Evolutionary conservation across 2,113 vertebrate genomes (phyloP).

Genomic region (Indicator maculatus): DNA sequence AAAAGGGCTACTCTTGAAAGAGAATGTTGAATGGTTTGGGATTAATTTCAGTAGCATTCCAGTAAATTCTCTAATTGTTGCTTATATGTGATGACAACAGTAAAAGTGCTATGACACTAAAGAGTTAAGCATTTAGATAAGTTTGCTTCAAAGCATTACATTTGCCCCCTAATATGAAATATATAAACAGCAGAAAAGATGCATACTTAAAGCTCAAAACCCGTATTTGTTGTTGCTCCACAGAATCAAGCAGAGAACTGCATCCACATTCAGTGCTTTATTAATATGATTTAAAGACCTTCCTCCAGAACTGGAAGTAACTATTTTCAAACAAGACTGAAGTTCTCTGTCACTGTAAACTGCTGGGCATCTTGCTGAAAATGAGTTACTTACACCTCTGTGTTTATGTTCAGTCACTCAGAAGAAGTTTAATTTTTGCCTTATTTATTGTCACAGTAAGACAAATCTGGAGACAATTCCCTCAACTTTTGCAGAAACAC

Average conservation of each 20-base stretch:
- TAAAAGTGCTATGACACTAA: background rate
- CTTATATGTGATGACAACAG: background rate
- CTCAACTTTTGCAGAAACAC: background rate
- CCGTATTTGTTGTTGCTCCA: background rate
- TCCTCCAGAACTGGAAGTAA: background rate
- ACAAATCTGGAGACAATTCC: background rate
- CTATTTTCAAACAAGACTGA: background rate
- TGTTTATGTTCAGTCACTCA: background rate
- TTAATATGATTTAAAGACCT: background rate
- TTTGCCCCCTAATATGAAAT: background rate
- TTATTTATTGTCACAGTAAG: background rate
- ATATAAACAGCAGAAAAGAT: background rate
- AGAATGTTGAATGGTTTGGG: background rate
- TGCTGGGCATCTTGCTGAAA: background rate
- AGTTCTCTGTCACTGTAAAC: background rate
- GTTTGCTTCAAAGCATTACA: background rate
- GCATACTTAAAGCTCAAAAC: background rate
- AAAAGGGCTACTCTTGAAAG: background rate
- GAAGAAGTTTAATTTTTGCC: background rate
- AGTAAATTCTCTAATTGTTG: background rate
- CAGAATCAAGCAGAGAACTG: background rate
- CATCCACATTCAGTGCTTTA: background rate
- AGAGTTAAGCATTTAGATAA: background rate
- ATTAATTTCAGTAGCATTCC: background rate
- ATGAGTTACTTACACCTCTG: background rate